Base-by-base conservation (phyloP, 1,140 invertebrate genomes). In the Pygmarrhopalites habei region DNA sequence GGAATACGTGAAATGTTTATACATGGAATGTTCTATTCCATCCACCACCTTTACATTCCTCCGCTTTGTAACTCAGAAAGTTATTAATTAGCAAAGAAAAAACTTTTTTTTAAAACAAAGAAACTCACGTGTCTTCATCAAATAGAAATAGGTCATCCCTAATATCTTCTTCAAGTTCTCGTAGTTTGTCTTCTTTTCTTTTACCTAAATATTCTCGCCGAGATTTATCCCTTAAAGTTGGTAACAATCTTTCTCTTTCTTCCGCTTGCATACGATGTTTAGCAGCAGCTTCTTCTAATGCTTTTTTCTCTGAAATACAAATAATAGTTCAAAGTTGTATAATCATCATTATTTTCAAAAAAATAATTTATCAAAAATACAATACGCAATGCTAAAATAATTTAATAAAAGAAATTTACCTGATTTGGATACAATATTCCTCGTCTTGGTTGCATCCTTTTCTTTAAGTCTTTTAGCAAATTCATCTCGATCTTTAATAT, bases 101-200 rank as follows among this genome's bases (percentile, higher is more conserved):
- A 46, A 23, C 26, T n/a, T 57, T 39, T 57, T 3, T 57, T 57
- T 39, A 23, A 39, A 39, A 17, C 17, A 32, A 17, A 21, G 58
- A 60, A 62, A 80, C 84, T 82, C 82, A 92, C 85, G 88, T 80
- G 73, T 85, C 82, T 64, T 92, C 89, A 29, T 88, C 85, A 78
- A 98, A 99, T 1, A 98, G 79, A 76, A 91, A 94, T 77, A 98
- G 92, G 79, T 99, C 95, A 77, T 99, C 96, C n/a, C 85, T 74
- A 58, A 99, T 90, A 74, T 95, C 92, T 23, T 85, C 88, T 79
- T 98, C 95, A 39, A 99, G 78, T 75, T 99, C 95, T n/a, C 86
- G 82, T 41, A 98, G 82, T 80, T 99, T 98, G 72, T 98, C 95
- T 58, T 89, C 88, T 79, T 97, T 95, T 56, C 96, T 81, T 77